A percentile compares a stretch with the other conserved stretches of the same genome.
Evolutionary conservation across 2,797 vertebrate genomes (phyloP).

Genomic region (Nasua narica): DNA sequence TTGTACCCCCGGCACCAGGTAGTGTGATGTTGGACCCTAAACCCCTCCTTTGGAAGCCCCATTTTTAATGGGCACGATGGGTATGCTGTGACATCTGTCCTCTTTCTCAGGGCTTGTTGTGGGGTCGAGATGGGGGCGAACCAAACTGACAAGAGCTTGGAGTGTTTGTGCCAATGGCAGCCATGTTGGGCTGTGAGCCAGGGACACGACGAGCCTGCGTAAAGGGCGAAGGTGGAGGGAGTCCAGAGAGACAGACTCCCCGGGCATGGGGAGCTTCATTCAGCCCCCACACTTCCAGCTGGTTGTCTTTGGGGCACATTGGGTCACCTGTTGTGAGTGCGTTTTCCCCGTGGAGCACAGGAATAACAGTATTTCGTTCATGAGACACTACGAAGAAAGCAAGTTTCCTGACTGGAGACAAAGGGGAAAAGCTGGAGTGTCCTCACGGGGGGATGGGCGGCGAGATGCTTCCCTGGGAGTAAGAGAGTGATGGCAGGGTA

Average conservation of each 20-base stretch:
- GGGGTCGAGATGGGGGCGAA: not conserved
- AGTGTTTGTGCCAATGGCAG: not conserved
- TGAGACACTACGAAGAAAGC: not conserved
- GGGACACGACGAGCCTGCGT: rapidly evolving
- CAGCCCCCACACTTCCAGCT: not conserved
- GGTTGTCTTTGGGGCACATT: not conserved
- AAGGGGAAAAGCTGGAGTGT: not conserved
- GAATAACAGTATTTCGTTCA: not conserved
- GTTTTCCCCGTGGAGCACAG: not conserved
- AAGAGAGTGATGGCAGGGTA: not conserved
- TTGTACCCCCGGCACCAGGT: rapidly evolving
- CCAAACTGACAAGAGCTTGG: not conserved
- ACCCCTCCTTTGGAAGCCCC: not conserved
- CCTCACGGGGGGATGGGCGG: rapidly evolving
- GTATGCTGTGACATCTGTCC: not conserved
- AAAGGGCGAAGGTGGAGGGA: not conserved
- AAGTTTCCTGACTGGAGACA: not conserved
- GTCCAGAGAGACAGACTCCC: not conserved
- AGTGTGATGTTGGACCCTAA: not conserved
- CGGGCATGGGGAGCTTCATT: rapidly evolving
- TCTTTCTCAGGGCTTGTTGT: not conserved
- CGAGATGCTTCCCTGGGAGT: not conserved
- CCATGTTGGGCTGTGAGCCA: too few species aligned
- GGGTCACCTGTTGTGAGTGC: not conserved
- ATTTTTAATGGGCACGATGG: not conserved